Conservation (phyloP, 1,140 invertebrate genomes). For the Drosophila auraria region DNA sequence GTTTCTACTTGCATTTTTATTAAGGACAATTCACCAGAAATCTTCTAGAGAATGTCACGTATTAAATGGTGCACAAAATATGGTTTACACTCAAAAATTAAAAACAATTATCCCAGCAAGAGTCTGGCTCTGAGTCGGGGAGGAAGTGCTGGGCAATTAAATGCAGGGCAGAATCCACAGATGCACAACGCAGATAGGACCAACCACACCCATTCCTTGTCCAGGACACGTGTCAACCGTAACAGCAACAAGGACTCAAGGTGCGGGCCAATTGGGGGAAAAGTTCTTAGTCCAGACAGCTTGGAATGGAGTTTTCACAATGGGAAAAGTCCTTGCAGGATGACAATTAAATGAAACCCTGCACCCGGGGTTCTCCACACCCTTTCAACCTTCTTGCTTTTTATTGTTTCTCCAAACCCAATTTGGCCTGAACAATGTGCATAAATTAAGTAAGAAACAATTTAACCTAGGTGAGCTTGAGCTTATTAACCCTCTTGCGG, state of each 20-base stretch:
- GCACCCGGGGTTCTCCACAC: background rate
- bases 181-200: conserved; percentile 61
- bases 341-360: conserved; percentile 45
- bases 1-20: background rate
- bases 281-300: background rate
- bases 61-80: conserved; percentile 51
- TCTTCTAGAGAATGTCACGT: background rate
- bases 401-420: background rate
- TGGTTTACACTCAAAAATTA: conserved; percentile 19
- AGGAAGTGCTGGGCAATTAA: conserved; percentile 59
- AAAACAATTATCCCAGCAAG: conserved; percentile 43
- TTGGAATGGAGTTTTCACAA: background rate
- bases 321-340: conserved; percentile 5
- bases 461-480: conserved; percentile 11
- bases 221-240: conserved; percentile 49
- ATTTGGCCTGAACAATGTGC: conserved; percentile 24
- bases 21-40: too few species aligned
- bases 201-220: conserved; percentile 25
- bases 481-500: conserved; percentile 23
- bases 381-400: background rate
- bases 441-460: conserved; percentile 42
- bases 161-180: conserved; percentile 57
- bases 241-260: conserved; percentile 21
- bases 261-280: background rate
- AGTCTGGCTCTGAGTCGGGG: background rate